phyloP scores from a whole-genome alignment of 2,888 invertebrate species.

The Drosophila melanocephala region DNA sequence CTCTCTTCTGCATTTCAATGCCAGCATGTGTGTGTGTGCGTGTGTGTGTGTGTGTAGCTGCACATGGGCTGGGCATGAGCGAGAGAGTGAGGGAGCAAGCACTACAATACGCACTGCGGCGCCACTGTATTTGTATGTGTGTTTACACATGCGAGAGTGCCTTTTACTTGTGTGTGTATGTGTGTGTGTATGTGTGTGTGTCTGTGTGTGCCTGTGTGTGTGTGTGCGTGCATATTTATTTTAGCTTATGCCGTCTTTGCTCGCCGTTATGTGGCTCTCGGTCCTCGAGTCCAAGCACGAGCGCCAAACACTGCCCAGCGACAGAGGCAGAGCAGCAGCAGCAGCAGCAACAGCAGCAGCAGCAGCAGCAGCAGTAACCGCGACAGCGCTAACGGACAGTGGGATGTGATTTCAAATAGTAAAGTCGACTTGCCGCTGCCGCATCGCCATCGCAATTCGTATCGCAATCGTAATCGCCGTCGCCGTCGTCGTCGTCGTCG shows the following conservation, averaged over 20 bases:
- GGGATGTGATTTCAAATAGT: slow-evolving; percentile 76
- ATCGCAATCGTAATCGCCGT: slow-evolving; percentile 63
- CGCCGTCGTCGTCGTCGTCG: slow-evolving; percentile 38
- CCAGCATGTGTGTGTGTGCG: slow-evolving; percentile 2
- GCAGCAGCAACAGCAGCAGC: slow-evolving; percentile 33
- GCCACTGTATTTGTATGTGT: slow-evolving; percentile 27
- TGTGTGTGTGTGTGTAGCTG: slow-evolving; percentile 18
- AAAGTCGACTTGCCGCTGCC: slow-evolving; percentile 77
- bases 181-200: slow-evolving; percentile 24
- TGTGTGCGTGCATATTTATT: slow-evolving; percentile 50
- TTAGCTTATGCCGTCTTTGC: slow-evolving; percentile 53
- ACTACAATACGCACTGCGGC: slow-evolving; percentile 66
- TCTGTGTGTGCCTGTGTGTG: slow-evolving; percentile 14
- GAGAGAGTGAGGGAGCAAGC: slow-evolving; percentile 70
- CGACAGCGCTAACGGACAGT: slow-evolving; percentile 52
- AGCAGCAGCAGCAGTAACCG: slow-evolving; percentile 37
- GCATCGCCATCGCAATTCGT: slow-evolving; percentile 75
- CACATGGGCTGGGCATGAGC: slow-evolving; percentile 60
- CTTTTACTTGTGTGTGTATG: slow-evolving; percentile 17
- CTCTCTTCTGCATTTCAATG: slow-evolving; percentile 30
- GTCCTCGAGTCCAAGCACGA: slow-evolving; percentile 54
- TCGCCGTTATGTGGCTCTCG: slow-evolving; percentile 50
- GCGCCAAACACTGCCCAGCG: slow-evolving; percentile 60
- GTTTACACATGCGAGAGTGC: slow-evolving; percentile 24
- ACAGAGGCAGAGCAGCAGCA: slow-evolving; percentile 34